Percentiles rank a stretch among this genome's conserved stretches.
Conservation (phyloP, 2,113 vertebrate species). For the Chiloscyllium plagiosum region DNA sequence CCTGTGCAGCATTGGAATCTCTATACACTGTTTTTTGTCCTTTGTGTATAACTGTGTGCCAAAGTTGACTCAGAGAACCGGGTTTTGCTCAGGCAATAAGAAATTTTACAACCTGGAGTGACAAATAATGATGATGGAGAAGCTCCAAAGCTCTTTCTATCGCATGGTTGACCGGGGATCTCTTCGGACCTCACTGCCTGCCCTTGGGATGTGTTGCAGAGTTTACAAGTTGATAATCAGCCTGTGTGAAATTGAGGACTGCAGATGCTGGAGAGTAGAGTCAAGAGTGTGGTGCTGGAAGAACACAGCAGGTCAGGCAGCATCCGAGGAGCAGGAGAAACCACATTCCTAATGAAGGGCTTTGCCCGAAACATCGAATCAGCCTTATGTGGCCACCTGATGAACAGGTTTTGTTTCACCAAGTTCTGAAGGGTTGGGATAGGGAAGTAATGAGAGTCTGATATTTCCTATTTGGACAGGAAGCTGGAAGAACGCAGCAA, state of each 20-base stretch:
- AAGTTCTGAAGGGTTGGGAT: background rate
- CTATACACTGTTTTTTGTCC: background rate
- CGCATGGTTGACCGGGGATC: background rate
- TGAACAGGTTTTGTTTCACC: background rate
- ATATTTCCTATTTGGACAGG: too few species aligned
- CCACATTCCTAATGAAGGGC: too few species aligned
- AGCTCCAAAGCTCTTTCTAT: background rate
- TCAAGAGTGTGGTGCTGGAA: too few species aligned
- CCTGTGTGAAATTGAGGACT: background rate
- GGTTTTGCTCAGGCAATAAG: background rate
- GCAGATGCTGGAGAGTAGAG: too few species aligned
- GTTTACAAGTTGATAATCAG: background rate
- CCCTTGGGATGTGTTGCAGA: background rate
- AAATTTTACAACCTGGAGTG: background rate
- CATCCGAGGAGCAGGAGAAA: too few species aligned
- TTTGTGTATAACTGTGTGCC: background rate
- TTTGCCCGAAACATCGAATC: too few species aligned
- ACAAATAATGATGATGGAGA: background rate
- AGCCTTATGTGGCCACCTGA: background rate
- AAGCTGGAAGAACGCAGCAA: too few species aligned
- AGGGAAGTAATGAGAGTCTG: too few species aligned
- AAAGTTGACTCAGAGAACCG: background rate
- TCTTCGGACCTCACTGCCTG: background rate
- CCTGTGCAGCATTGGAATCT: background rate
- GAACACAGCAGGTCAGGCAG: too few species aligned